Evolutionary conservation across 1,140 invertebrate species (phyloP), one percentile per base, ranked within the genome.

Genomic region (Aradophagus sp.): DNA sequence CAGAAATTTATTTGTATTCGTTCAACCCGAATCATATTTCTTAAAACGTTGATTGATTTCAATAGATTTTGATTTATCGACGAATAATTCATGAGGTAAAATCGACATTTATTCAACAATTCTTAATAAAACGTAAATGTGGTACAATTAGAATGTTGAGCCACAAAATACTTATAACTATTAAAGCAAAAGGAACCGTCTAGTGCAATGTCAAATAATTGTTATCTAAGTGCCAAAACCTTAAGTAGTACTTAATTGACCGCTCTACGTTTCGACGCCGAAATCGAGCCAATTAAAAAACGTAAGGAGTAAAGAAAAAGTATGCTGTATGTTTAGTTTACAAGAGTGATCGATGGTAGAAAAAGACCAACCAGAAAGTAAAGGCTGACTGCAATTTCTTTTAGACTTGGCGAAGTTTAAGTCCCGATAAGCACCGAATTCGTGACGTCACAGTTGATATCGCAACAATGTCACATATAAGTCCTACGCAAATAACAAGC

Each of bases 141-240:
- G 39, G 15, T 35, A n/a, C 61, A 61, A 38, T 35, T 34, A 38
- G 13, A 29, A 32, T 14, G 17, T 32, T 47, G 62, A 27, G 59
- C 35, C 63, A 27, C 52, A 66, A 56, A 70, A 58, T 47, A n/a
- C n/a, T 48, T 32, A 16, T 16, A 59, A 48, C 3, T 16, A 47
- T 39, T 8, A 31, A 44, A 45, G 32, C 58, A 42, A 48, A 31
- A 29, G 15, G 45, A 65, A 50, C 45, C 32, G 73, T 53, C 52
- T 63, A 59, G 62, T 81, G 80, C 73, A 76, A 77, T 79, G 76
- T 73, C 66, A 74, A 73, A 75, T 76, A 63, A 62, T 66, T 74
- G 77, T 78, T 76, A 81, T 83, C 73, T 75, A 84, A 85, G 82
- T 85, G 83, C 83, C 83, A 85, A 85, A 85, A 85, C 77, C 44